A percentile compares a stretch with the other conserved stretches of the same genome.
These are phyloP conservation scores for Drosophila multiciliata DNA, from an alignment of 2,888 invertebrate genomes.

Conservation along the genomic window DNA sequence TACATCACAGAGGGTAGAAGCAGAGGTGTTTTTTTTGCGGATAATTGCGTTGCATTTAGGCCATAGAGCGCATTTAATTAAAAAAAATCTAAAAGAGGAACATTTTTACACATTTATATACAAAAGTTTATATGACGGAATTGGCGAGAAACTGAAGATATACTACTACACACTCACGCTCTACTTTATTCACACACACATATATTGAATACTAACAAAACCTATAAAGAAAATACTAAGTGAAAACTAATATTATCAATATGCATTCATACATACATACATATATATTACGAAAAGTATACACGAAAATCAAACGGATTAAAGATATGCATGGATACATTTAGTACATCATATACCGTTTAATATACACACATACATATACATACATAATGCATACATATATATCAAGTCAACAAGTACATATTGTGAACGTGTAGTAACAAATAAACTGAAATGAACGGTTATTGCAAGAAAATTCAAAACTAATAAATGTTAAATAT, in stretches of 20 bases:
- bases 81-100: slow-evolving; percentile 9
- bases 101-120: slow-evolving; percentile 53
- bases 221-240: slow-evolving; percentile 35
- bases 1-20: slow-evolving; percentile 1
- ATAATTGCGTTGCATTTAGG: slow-evolving; percentile 52
- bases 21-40: slow-evolving; percentile 2
- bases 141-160: slow-evolving; percentile 10
- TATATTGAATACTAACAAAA: slow-evolving; percentile 18
- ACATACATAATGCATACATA: slow-evolving; percentile 29
- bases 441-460: slow-evolving; percentile 44
- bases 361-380: slow-evolving; percentile 27
- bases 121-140: neutral
- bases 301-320: slow-evolving; percentile 22
- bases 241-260: slow-evolving; percentile 48
- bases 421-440: slow-evolving; percentile 72
- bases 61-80: slow-evolving; percentile 45
- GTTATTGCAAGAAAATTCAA: slow-evolving; percentile 64
- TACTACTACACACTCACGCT: slow-evolving; percentile 9
- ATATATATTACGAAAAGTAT: slow-evolving; percentile 31
- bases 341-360: slow-evolving; percentile 28
- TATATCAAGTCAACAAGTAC: slow-evolving; percentile 69
- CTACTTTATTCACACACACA: slow-evolving; percentile 32
- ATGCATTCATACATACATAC: slow-evolving; percentile 11
- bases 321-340: slow-evolving; percentile 23
- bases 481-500: slow-evolving; percentile 75